phyloP scores from a whole-genome alignment of 2,113 vertebrate species.

The Scolopax mira region DNA sequence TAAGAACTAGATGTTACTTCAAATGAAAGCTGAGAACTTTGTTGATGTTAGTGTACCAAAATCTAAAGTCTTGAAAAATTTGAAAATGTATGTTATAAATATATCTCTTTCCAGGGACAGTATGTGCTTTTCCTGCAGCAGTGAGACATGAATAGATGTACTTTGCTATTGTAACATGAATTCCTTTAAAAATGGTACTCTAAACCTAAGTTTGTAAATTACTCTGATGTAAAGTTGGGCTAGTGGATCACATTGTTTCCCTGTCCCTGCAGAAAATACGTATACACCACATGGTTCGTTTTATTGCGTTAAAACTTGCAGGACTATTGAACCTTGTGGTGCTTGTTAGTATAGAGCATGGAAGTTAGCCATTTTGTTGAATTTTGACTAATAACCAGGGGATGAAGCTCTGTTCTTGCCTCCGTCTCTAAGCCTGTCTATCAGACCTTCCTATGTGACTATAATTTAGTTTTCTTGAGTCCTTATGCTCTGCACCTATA shows the following conservation, averaged over 20 bases:
- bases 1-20: not conserved
- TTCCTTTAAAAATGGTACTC: not conserved
- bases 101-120: not conserved
- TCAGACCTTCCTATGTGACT: not conserved
- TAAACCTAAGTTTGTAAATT: not conserved
- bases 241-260: not conserved
- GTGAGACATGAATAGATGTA: not conserved
- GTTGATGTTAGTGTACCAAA: not conserved
- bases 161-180: not conserved
- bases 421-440: not conserved
- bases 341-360: not conserved
- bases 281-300: not conserved
- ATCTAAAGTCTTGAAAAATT: not conserved
- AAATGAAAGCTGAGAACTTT: not conserved
- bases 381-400: not conserved
- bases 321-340: not conserved
- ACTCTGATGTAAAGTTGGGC: not conserved
- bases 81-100: not conserved
- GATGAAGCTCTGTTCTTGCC: not conserved
- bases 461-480: not conserved
- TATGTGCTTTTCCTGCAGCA: not conserved
- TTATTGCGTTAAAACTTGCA: not conserved
- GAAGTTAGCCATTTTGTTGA: not conserved
- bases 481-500: not conserved
- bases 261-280: not conserved